These are phyloP conservation scores for Drosophila oshimai DNA, from an alignment of 1,140 invertebrate species.

Conservation along the genomic window DNA sequence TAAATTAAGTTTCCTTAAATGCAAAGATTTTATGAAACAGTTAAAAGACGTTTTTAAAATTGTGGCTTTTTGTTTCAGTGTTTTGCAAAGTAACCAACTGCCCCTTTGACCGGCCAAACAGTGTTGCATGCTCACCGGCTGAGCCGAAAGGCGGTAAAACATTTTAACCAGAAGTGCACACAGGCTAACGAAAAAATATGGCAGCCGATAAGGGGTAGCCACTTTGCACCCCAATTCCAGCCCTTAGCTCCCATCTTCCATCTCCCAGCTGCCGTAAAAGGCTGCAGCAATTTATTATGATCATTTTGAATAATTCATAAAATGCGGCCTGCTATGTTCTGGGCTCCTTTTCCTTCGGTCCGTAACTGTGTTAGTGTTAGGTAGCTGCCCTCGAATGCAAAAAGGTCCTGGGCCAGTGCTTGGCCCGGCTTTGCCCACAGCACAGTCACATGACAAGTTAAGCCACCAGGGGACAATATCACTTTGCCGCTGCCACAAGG, in stretches of 20 bases:
- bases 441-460: constrained; percentile 63
- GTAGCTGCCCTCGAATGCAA: constrained; percentile 38
- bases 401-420: constrained; percentile 55
- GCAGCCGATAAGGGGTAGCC: constrained; percentile 14
- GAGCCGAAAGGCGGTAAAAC: constrained; percentile 30
- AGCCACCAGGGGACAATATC: constrained; percentile 75
- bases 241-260: not conserved
- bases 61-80: not conserved
- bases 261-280: constrained; percentile 19
- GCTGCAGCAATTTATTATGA: constrained; percentile 66
- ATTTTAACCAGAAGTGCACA: constrained; percentile 39
- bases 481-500: constrained; percentile 54
- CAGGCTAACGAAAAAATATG: constrained; percentile 18
- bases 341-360: not conserved
- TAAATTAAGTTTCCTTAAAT: too few relatives aligned
- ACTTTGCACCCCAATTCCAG: constrained; percentile 24
- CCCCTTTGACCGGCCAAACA: constrained; percentile 15
- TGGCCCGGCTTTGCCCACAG: not conserved
- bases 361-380: constrained; percentile 48
- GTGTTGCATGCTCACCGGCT: constrained; percentile 35
- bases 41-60: too few relatives aligned
- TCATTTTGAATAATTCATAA: constrained; percentile 62
- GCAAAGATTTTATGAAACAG: too few relatives aligned
- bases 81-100: not conserved
- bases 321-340: constrained; percentile 28